Evolutionary conservation across 2,113 vertebrate species (phyloP).

Genomic region (Malurus cyaneus): DNA sequence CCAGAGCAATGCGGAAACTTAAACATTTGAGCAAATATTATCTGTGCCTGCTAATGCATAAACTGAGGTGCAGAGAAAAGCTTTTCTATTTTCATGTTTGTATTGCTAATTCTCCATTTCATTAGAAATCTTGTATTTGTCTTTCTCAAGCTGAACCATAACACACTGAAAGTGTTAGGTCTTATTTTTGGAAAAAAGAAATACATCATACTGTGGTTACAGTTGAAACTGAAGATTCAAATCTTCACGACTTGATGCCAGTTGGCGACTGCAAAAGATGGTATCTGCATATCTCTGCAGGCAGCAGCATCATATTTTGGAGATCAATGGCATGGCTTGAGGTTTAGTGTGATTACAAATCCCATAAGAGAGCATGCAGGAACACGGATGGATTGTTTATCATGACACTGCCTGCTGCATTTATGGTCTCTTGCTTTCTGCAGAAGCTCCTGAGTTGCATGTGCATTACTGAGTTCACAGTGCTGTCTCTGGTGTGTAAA

Average conservation of each 20-base stretch:
- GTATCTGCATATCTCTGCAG: neutral
- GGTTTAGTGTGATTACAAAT: neutral
- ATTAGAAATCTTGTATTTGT: neutral
- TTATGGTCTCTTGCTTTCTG: neutral
- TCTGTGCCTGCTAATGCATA: neutral
- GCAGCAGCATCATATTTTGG: neutral
- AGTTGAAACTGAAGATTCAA: neutral
- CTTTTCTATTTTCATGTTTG: neutral
- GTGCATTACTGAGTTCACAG: neutral
- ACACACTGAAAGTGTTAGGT: accelerated
- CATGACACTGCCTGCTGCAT: neutral
- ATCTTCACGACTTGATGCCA: neutral
- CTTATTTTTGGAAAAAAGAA: neutral
- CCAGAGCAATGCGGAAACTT: neutral
- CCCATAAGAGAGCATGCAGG: neutral
- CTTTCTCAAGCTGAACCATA: neutral
- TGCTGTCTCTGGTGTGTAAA: neutral
- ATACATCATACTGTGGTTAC: neutral
- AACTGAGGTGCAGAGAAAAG: neutral
- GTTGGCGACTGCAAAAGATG: neutral
- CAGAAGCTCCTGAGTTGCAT: neutral
- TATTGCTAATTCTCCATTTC: neutral
- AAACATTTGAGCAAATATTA: neutral
- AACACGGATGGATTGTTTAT: neutral
- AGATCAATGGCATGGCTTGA: neutral